Evolutionary conservation across 2,113 vertebrate species (phyloP), one percentile per base, ranked within the genome.

Genomic region (Aspidoscelis tigris): DNA sequence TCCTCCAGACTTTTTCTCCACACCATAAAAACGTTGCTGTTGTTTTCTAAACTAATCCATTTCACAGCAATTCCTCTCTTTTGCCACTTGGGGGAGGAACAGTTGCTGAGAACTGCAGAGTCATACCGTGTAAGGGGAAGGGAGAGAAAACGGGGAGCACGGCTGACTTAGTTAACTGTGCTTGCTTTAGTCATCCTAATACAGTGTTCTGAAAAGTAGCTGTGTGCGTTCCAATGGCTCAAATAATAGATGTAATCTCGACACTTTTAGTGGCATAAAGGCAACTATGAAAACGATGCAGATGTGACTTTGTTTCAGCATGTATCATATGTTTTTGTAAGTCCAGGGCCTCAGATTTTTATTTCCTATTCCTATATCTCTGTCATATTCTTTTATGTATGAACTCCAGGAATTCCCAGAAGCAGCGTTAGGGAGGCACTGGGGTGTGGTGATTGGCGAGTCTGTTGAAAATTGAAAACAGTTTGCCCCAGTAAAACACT

Each of bases 161-260:
- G 85, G 84, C 39, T 65, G 88, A 87, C 14, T 14, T 18, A 2
- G 58, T 18, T 18, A 53, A 1, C 50, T 81, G 71, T 0, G 22
- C 84, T 80, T 79, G 65, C 81, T 91, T 88, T 7, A 74, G 84
- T 88, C 91, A 91, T 93, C 91, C 92, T 93, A 92, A 9, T 69
- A 4, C 33, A 33, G 33, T 33, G 33, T 33, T 33, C 33, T 18
- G 80, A 81, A 58, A 78, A 0, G 64, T 90, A 84, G 86, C 75
- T 84, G 88, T 92, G 86, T 90, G 85, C 78, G 71, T 69, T 58
- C 68, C 14, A 26, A 24, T 69, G 89, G n/a, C 66, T 83, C 26
- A 74, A 83, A 81, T 43, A 78, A 47, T 55, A 87, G 1, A 78
- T 85, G 76, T n/a, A 69, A n/a, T 33, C 10, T n/a, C 2, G 55